Base-by-base conservation (phyloP, 1,140 invertebrate genomes). In the Coenobita brevimanus region DNA sequence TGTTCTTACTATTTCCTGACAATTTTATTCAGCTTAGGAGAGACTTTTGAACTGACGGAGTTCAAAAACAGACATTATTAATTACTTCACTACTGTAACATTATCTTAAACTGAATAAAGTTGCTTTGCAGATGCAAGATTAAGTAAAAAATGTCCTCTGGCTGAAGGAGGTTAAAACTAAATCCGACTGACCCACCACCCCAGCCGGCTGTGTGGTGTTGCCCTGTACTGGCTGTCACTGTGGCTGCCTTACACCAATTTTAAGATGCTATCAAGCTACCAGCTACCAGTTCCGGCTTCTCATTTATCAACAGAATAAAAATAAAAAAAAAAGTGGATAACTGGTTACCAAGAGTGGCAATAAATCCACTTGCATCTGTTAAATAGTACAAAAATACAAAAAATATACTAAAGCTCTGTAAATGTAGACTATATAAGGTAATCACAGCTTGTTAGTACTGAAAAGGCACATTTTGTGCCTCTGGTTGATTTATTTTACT, bases 381-480 rank as follows among this genome's bases (percentile, higher is more conserved):
- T 88, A 82, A 82, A 88, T 67, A 82, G 80, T 88, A 88, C 86
- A 88, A 88, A 88, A 88, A 88, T 88, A 88, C 79, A 88, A 88
- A 88, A 88, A 88, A 88, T 88, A 88, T 88, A 88, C 86, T 88
- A 88, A 88, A 88, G 86, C 86, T 88, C 80, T 88, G 79, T 82
- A 88, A 88, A 75, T 88, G 79, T 88, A 82, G 86, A 88, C 86
- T 88, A 88, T 88, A 88, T 80, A 88, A 88, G 80, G 80, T 88
- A 88, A 88, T 88, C 86, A 88, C 86, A 88, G 86, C 69, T 82
- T 82, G 86, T 88, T 82, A 88, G 86, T 88, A 73, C 54, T 60
- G 82, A 75, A 75, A 82, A 88, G 80, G 79, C 79, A 82, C 79
- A 64, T n/a, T 82, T 88, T 88, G 86, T 82, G 86, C 86, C 86